Percentiles rank a stretch among this genome's conserved stretches.
phyloP scores from a whole-genome alignment of 2,888 invertebrate genomes.

The Chironomus riparius region DNA sequence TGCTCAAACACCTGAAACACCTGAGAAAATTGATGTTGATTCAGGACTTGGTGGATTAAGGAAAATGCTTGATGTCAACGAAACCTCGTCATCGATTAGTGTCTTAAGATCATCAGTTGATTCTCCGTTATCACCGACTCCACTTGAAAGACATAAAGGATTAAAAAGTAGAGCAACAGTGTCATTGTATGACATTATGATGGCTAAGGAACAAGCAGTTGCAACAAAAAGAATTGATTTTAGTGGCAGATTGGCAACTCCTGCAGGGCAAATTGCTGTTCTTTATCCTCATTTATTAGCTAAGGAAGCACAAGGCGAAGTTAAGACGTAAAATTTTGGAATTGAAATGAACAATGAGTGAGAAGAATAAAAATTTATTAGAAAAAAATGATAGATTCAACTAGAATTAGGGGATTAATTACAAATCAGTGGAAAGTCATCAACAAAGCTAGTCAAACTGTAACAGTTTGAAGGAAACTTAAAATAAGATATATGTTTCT shows the following conservation, averaged over 20 bases:
- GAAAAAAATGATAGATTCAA: no score
- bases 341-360: not conserved
- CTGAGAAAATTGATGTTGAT: constrained; percentile 52
- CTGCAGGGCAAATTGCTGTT: constrained; percentile 53
- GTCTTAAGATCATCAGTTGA: constrained; percentile 71
- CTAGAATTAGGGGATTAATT: no score
- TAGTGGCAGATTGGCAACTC: constrained; percentile 57
- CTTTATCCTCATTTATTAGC: constrained; percentile 60
- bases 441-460: no score
- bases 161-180: constrained; percentile 2
- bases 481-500: no score
- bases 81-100: constrained; percentile 37
- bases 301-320: constrained; percentile 38
- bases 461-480: no score
- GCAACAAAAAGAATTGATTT: constrained; percentile 48
- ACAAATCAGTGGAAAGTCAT: no score
- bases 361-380: not conserved
- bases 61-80: constrained; percentile 34
- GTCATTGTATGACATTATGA: constrained; percentile 45
- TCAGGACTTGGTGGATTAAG: constrained; percentile 48
- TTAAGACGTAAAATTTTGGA: constrained; percentile 2
- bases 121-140: constrained; percentile 75
- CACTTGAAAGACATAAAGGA: constrained; percentile 36
- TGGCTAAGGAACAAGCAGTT: constrained; percentile 46
- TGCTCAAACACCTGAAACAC: constrained; percentile 44